Base-by-base conservation (phyloP, 2,888 invertebrate species). In the Dusona sp. region DNA sequence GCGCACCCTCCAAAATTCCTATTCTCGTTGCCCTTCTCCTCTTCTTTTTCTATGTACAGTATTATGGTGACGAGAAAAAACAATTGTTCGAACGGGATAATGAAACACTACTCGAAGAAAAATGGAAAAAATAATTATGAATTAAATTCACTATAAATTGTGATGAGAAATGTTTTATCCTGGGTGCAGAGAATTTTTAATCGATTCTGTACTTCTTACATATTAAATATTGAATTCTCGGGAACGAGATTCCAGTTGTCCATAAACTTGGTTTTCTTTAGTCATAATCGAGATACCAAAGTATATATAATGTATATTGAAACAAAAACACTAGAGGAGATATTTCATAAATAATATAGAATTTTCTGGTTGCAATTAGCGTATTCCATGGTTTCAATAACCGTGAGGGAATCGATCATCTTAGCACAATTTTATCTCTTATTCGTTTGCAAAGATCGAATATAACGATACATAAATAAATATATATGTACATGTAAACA, bases 341-440 rank as follows among this genome's bases (percentile, higher is more conserved):
- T 68, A 51, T 78, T 82, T 79, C 79, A 79, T 79, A 82, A 85
- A 85, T 82, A 82, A 85, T 79, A 82, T 85, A 73, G 36, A 73
- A 82, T 78, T 73, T 75, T 74, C 78, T 74, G 73, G 25, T 42
- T 45, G 77, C 85, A 85, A 85, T 85, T 85, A 85, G 85, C 73
- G 82, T 74, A 82, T 73, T 51, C 78, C 78, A 51, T 68, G 38
- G 77, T 72, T 45, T 61, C 79, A 3, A 79, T 45, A 68, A 81
- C 75, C 77, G 54, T 64, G 65, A 77, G 70, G 77, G 84, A 80
- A 84, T 84, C 77, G 33, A 54, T 84, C 72, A 77, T 78, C 85
- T 74, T 78, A 38, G 77, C 8, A 72, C 72, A 81, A 81, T 84
- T 84, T 67, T 25, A 84, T 84, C 74, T 84, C 74, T 61, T 57